phyloP scores from a whole-genome alignment of 1,140 invertebrate genomes.

The Aphidius ervi region DNA sequence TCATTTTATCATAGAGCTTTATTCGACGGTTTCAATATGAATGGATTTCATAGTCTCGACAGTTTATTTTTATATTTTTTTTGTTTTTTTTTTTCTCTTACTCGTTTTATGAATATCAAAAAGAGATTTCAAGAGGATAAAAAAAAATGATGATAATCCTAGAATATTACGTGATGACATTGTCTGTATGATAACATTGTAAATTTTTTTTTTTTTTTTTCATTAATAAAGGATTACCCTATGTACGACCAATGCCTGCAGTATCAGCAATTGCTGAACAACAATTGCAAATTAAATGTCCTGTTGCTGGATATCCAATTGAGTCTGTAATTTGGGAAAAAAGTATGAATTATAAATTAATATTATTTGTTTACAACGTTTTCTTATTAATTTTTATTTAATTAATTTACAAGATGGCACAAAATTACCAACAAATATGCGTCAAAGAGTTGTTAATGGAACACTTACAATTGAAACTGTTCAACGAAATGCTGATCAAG shows the following conservation, averaged over 20 bases:
- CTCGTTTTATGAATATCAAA: too few species aligned
- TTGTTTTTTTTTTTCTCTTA: too few species aligned
- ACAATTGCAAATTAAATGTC: slow-evolving; percentile 62
- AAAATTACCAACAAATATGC: slow-evolving; percentile 64
- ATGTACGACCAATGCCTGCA: slow-evolving; percentile 64
- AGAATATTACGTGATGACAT: too few species aligned
- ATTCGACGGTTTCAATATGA: too few species aligned
- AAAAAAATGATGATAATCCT: too few species aligned
- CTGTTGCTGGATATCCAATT: slow-evolving; percentile 69
- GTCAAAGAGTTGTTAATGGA: slow-evolving; percentile 65
- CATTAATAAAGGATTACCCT: slow-evolving; percentile 58
- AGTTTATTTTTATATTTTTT: too few species aligned
- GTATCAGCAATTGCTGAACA: slow-evolving; percentile 67
- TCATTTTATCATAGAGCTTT: too few species aligned
- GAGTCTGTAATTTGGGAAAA: slow-evolving; percentile 63
- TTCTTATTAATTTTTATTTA: background rate
- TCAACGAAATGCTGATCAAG: slow-evolving; percentile 62
- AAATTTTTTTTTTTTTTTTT: slow-evolving; percentile 13
- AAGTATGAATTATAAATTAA: slow-evolving; percentile 49
- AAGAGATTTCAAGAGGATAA: too few species aligned
- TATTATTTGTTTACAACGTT: background rate
- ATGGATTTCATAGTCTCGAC: too few species aligned
- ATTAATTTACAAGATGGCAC: slow-evolving; percentile 52
- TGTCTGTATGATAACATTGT: background rate
- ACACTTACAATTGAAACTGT: slow-evolving; percentile 63